Evolutionary conservation across 2,797 vertebrate genomes (phyloP).

Genomic region (Acestrorhynchus altus): DNA sequence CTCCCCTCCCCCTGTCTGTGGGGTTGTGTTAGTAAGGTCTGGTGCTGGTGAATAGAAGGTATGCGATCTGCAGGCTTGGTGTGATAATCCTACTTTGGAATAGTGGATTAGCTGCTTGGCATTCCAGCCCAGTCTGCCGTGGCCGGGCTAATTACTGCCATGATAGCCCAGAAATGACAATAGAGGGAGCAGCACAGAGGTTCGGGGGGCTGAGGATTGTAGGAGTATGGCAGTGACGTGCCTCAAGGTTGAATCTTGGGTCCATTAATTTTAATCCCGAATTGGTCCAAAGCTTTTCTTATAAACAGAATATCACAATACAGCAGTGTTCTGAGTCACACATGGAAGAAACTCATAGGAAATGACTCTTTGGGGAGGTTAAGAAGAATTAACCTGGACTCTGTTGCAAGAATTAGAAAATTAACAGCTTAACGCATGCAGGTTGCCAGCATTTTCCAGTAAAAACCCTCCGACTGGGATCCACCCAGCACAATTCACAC

Average conservation of each 20-base stretch:
- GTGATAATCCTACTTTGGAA: conserved; percentile 58
- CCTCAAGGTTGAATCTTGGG: conserved; percentile 21
- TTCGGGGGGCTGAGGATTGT: background rate
- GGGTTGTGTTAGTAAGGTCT: conserved; percentile 35
- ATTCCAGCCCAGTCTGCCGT: conserved; percentile 48
- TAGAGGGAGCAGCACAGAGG: background rate
- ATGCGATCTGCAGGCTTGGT: conserved; percentile 34
- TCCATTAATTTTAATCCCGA: conserved; percentile 40
- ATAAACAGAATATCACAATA: too few species aligned
- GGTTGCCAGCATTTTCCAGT: background rate
- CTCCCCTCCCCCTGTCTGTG: background rate
- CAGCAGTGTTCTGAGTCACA: background rate
- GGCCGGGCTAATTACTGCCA: conserved; percentile 49
- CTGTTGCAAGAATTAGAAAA: background rate
- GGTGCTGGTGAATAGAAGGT: conserved; percentile 43
- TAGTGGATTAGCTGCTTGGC: conserved; percentile 45
- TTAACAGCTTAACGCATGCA: conserved; percentile 22
- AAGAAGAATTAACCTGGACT: conserved; percentile 13
- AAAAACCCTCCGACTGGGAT: conserved; percentile 15
- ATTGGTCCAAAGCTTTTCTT: conserved; percentile 22
- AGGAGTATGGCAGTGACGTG: conserved; percentile 20
- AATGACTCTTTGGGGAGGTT: background rate
- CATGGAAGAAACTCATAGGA: too few species aligned
- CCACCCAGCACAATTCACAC: conserved; percentile 12
- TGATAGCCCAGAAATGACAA: conserved; percentile 38